These are phyloP conservation scores for Chloebia gouldiae DNA, from an alignment of 2,113 vertebrate genomes.

Conservation along the genomic window DNA sequence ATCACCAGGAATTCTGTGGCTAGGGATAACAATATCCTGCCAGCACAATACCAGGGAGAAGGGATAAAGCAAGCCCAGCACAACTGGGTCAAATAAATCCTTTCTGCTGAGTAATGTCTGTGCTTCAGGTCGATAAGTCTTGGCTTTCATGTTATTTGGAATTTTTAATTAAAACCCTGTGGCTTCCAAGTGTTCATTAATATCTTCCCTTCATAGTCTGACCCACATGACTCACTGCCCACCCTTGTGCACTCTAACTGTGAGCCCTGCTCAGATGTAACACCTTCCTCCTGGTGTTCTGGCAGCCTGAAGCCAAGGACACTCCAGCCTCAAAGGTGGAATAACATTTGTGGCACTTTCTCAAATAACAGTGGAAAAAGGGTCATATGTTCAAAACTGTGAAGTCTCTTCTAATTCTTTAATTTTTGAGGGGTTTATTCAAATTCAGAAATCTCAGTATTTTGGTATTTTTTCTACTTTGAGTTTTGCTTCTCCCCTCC, in stretches of 20 bases:
- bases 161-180: constrained; percentile 17
- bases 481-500: background rate
- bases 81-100: background rate
- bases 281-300: background rate
- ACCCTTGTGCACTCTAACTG: background rate
- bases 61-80: background rate
- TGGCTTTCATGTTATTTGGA: background rate
- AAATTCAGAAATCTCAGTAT: background rate
- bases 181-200: background rate
- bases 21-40: background rate
- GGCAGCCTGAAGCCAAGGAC: background rate
- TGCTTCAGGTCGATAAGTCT: background rate
- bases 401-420: background rate
- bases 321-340: background rate
- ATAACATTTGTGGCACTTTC: background rate
- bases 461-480: background rate
- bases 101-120: background rate
- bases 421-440: background rate
- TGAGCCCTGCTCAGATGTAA: background rate
- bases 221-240: background rate
- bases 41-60: background rate
- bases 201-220: background rate
- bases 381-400: background rate
- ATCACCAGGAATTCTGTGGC: background rate
- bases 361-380: background rate